Percentiles rank a stretch among this genome's conserved stretches.
Conservation (phyloP, 2,888 invertebrate species). For the Pandemis corylana region DNA sequence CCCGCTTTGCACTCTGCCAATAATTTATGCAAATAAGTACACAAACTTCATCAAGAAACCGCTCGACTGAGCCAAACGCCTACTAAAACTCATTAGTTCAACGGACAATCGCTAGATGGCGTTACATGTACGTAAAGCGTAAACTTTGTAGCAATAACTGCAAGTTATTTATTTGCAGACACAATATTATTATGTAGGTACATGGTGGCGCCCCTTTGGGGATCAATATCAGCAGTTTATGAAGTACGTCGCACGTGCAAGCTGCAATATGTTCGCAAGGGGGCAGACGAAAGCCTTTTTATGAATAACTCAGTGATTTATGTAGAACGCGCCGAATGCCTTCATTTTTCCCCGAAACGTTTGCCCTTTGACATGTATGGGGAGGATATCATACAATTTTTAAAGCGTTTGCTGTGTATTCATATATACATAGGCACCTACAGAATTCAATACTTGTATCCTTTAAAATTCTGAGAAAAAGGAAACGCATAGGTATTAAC, state of each 20-base stretch:
- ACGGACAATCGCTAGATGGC: slow-evolving; percentile 34
- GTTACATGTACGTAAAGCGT: slow-evolving; percentile 18
- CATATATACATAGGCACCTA: background rate
- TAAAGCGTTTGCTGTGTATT: background rate
- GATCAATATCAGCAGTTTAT: slow-evolving; percentile 80
- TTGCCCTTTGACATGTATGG: slow-evolving; percentile 52
- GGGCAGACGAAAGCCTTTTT: slow-evolving; percentile 75
- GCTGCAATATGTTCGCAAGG: slow-evolving; percentile 78
- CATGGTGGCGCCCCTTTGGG: slow-evolving; percentile 67
- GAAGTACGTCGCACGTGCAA: slow-evolving; percentile 81
- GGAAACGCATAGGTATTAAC: too few relatives aligned
- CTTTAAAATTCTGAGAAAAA: too few relatives aligned
- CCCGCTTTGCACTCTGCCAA: too few relatives aligned
- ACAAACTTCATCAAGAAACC: background rate
- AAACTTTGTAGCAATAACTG: slow-evolving; percentile 33
- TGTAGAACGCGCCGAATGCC: slow-evolving; percentile 63
- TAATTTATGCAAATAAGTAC: background rate
- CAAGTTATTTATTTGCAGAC: slow-evolving; percentile 48
- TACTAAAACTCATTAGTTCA: slow-evolving; percentile 25
- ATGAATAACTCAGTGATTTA: slow-evolving; percentile 84
- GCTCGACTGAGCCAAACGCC: background rate
- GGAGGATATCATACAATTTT: slow-evolving; percentile 22
- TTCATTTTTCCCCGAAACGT: slow-evolving; percentile 52
- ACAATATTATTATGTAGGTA: slow-evolving; percentile 75
- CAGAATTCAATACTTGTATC: background rate